These are phyloP conservation scores for Drosophila sordidula DNA, from an alignment of 2,888 invertebrate species.

Conservation along the genomic window DNA sequence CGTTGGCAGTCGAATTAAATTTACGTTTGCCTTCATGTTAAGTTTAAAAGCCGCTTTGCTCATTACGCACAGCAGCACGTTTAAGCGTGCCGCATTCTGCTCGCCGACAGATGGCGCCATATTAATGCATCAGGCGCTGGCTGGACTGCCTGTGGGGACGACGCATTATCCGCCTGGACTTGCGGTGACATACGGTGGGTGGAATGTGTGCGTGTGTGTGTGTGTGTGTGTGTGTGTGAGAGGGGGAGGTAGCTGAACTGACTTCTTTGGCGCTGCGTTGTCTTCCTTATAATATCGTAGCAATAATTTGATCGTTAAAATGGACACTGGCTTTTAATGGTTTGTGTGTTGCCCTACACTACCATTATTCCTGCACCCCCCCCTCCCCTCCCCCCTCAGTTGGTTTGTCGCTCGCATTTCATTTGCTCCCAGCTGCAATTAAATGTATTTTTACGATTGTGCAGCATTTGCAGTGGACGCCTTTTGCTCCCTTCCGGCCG, in stretches of 20 bases:
- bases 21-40: constrained; percentile 12
- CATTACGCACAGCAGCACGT: constrained; percentile 54
- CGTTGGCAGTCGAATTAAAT: constrained; percentile 17
- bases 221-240: too few relatives aligned
- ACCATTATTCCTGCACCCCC: neutral
- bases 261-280: constrained; percentile 22
- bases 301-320: constrained; percentile 80
- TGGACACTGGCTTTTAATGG: constrained; percentile 69
- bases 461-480: constrained; percentile 63
- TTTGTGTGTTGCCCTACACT: constrained; percentile 14
- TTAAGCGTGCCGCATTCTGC: constrained; percentile 21
- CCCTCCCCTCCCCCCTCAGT: neutral
- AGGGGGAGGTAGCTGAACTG: neutral
- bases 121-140: constrained; percentile 36
- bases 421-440: constrained; percentile 75
- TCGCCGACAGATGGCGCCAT: constrained; percentile 74
- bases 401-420: constrained; percentile 41
- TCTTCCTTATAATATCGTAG: constrained; percentile 52
- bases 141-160: constrained; percentile 23
- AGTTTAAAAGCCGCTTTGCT: constrained; percentile 38
- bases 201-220: too few relatives aligned
- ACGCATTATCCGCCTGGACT: constrained; percentile 45
- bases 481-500: neutral
- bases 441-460: constrained; percentile 79
- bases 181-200: constrained; percentile 29